Evolutionary conservation across 1,140 invertebrate genomes (phyloP).

Genomic region (Archivesica marissinica): DNA sequence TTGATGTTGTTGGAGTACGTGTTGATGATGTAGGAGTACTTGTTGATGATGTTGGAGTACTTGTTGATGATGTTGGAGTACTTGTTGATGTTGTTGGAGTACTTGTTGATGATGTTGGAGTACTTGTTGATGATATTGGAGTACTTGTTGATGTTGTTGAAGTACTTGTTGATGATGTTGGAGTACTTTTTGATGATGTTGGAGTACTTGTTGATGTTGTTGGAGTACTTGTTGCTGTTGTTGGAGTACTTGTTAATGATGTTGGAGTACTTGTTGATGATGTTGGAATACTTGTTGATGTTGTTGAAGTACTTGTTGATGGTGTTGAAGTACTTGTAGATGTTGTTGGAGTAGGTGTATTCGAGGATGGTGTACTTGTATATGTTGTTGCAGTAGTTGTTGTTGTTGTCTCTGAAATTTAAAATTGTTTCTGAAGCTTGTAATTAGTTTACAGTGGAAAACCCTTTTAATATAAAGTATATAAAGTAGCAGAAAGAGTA

Average conservation of each 20-base stretch:
- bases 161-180: background rate
- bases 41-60: background rate
- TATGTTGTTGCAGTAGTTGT: background rate
- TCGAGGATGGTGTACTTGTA: no score
- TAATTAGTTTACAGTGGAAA: no score
- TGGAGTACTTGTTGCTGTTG: background rate
- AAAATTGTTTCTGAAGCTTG: no score
- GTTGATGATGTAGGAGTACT: background rate
- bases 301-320: background rate
- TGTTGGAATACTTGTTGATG: background rate
- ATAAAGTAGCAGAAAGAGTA: no score
- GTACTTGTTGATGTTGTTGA: background rate
- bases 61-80: background rate
- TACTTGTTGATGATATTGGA: background rate
- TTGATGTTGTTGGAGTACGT: background rate
- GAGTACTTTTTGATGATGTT: background rate
- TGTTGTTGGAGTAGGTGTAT: no score
- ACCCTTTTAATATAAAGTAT: no score
- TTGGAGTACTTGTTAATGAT: background rate
- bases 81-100: background rate
- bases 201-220: background rate
- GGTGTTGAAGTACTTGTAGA: background rate
- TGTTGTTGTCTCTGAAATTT: background rate
- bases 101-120: background rate
- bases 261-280: background rate